These are phyloP conservation scores for Caenorhabditis sp. DNA, from an alignment of 2,888 invertebrate genomes.

Conservation along the genomic window DNA sequence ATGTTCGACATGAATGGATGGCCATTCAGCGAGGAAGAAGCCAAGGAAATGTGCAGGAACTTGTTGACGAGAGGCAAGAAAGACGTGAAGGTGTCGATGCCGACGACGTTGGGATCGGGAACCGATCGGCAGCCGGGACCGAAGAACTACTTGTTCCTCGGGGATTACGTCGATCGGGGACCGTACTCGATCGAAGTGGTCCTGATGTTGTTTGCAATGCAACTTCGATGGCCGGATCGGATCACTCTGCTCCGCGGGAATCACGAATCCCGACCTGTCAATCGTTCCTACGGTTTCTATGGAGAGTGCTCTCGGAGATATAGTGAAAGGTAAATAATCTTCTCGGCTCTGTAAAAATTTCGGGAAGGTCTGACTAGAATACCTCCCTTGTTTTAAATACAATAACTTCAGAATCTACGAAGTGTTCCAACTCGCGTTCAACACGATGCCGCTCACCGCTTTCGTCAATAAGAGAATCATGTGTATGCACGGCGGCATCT, in stretches of 20 bases:
- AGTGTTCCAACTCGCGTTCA: constrained; percentile 86
- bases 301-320: constrained; percentile 90
- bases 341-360: neutral
- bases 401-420: constrained; percentile 68
- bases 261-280: constrained; percentile 93
- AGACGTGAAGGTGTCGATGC: constrained; percentile 19
- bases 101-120: constrained; percentile 26
- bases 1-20: constrained; percentile 77
- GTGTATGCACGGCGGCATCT: constrained; percentile 88
- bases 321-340: constrained; percentile 88
- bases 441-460: constrained; percentile 97
- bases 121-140: constrained; percentile 80
- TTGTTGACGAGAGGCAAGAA: constrained; percentile 20
- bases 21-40: constrained; percentile 63
- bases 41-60: constrained; percentile 57
- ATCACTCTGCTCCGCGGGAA: constrained; percentile 96
- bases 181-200: constrained; percentile 88
- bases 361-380: neutral
- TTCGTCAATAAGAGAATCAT: constrained; percentile 91
- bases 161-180: constrained; percentile 96
- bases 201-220: constrained; percentile 90
- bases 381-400: too few relatives aligned
- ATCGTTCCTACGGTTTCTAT: constrained; percentile 79
- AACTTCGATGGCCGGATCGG: constrained; percentile 88
- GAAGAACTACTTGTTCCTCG: constrained; percentile 83